Evolutionary conservation across 2,888 invertebrate genomes (phyloP), one percentile per base, ranked within the genome.

Genomic region (Achlya flavicornis): DNA sequence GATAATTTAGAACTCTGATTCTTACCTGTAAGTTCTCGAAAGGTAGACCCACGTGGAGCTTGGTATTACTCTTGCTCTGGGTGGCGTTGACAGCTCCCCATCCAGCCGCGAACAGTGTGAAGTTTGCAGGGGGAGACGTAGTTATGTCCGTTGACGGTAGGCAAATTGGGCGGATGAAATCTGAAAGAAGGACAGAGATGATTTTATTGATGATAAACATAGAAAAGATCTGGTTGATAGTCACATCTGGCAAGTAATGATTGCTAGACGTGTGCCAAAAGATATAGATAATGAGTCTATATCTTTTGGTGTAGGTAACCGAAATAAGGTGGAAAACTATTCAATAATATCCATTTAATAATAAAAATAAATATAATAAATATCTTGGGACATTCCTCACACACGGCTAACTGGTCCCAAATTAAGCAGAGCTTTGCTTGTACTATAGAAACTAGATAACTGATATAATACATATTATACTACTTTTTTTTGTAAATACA

Each of bases 21-120:
- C 53, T 72, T 70, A 86, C 86, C 72, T 70, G 35, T 58, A 67
- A 32, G 11, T 66, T 57, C 1, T 77, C 71, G 32, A 70, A 80
- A 3, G 86, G 83, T 46, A 89, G 53, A 43, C 71, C 72, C 0
- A 85, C 79, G 38, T 83, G 77, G n/a, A 82, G 75, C 64, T 88
- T 89, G n/a, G 80, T 61, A n/a, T 77, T 66, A 68, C 84, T 88
- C 16, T 64, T 68, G 0, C 66, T 61, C 3, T 65, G 68, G 69
- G 86, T 78, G 32, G 78, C 76, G 65, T 91, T 90, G 16, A 92
- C 88, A 59, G 87, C 90, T 6, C 95, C 95, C 95, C 95, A 95
- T 0, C 95, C 95, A 8, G 94, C 91, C 1, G 93, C 81, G 63
- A 62, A 77, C 33, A 89, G 57, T 2, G 64, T 76, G 33, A 79